phyloP scores from a whole-genome alignment of 2,888 invertebrate species.

The Yponomeuta plumbellus region DNA sequence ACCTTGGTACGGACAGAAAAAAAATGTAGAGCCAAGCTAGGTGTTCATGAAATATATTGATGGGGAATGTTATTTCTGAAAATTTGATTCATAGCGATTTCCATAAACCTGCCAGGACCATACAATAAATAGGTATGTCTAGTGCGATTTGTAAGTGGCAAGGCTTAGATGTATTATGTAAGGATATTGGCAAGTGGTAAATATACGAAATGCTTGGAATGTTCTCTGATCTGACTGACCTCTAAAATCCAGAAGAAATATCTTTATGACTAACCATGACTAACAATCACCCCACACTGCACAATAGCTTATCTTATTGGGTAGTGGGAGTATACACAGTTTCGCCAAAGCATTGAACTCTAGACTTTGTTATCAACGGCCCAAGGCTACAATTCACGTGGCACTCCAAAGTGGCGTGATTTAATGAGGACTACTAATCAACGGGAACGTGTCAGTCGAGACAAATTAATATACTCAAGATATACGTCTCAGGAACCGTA shows the following conservation, averaged over 20 bases:
- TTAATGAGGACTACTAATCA: neutral
- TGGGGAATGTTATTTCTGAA: too few species aligned
- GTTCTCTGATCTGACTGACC: neutral
- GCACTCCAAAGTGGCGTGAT: neutral
- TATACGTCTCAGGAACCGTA: neutral
- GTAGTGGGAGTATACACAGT: too few species aligned
- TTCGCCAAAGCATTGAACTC: conserved; percentile 12
- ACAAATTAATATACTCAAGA: neutral
- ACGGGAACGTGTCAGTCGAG: neutral
- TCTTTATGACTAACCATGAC: neutral
- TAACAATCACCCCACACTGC: neutral
- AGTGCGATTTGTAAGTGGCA: too few species aligned
- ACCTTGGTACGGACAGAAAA: too few species aligned
- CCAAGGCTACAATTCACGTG: conserved; percentile 11
- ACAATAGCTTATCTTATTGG: neutral
- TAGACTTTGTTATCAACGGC: conserved; percentile 11
- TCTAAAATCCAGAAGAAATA: neutral
- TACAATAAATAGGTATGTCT: too few species aligned
- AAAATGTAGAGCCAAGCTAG: too few species aligned
- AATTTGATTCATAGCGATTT: too few species aligned
- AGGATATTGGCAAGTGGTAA: too few species aligned
- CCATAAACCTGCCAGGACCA: too few species aligned
- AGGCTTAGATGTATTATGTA: too few species aligned
- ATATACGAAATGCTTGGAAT: too few species aligned
- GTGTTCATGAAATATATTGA: too few species aligned